Evolutionary conservation across 2,113 vertebrate genomes (phyloP).

Genomic region (Melanerpes aurifrons): DNA sequence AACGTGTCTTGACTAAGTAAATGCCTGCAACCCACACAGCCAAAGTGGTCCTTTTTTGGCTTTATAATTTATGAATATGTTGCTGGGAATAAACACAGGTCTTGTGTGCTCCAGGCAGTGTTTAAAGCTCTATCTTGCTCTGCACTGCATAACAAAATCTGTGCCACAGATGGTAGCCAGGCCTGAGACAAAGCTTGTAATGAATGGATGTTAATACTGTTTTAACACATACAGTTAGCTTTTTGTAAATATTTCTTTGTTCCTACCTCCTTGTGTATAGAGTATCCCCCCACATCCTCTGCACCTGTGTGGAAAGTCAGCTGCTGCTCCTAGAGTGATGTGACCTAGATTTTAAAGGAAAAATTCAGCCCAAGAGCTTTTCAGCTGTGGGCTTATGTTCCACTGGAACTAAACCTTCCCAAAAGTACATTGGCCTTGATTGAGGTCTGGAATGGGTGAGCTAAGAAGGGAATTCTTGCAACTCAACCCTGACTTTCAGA

Average conservation of each 20-base stretch:
- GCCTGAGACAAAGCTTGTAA: not conserved
- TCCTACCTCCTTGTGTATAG: not conserved
- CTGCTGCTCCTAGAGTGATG: not conserved
- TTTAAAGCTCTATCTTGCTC: not conserved
- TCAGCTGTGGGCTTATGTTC: conserved; percentile 26
- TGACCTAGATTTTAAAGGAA: conserved; percentile 54
- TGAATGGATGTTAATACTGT: not conserved
- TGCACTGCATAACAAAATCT: not conserved
- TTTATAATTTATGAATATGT: conserved; percentile 8
- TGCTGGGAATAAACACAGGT: not conserved
- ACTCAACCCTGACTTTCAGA: conserved; percentile 37
- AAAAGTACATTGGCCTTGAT: conserved; percentile 36
- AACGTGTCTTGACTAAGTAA: not conserved
- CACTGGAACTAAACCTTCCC: conserved; percentile 16
- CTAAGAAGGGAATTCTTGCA: conserved; percentile 48
- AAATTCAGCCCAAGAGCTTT: conserved; percentile 4
- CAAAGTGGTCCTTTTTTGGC: not conserved
- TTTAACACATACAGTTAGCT: not conserved
- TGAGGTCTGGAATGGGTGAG: conserved; percentile 38
- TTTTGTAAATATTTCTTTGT: not conserved
- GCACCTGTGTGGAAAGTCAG: conserved; percentile 5
- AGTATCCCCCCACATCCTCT: not conserved
- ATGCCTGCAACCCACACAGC: not conserved
- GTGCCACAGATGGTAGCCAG: not conserved
- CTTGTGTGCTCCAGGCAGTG: not conserved